Base-by-base conservation (phyloP, 2,888 invertebrate species). In the Ectobius pallidus region DNA sequence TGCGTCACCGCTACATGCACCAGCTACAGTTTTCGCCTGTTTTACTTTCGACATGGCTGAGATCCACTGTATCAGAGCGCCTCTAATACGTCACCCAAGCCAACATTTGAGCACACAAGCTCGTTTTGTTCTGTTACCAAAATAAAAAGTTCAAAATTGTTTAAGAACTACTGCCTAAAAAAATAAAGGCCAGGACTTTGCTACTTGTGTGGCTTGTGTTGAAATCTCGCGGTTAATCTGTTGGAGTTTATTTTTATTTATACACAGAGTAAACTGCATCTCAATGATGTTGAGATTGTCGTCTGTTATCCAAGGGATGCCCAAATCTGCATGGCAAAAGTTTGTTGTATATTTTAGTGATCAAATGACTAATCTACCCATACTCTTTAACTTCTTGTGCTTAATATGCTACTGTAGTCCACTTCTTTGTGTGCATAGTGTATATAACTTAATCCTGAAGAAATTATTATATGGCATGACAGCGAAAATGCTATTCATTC, bases 11-110 rank as follows among this genome's bases (percentile, higher is more conserved):
- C 58, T 58, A 30, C 27, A 55, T 55, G 25, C 55, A 55, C 27
- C 27, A 55, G 27, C 58, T 46, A 44, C 42, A 44, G 44, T 69
- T 61, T 61, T 58, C 72, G 72, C 44, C 30, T 69, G 69, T 72
- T 71, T 72, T 69, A 61, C 69, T 69, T 46, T 3, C 63, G 62
- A 34, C 63, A 72, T 52, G 72, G 39, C 69, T 72, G 39, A 52
- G 69, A 32, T 72, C 61, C 34, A n/a, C 55, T 44, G 63, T n/a
- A 65, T 44, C 18, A 34, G 58, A 30, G 30, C 58, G 58, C 58
- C 58, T 30, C 58, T 58, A 30, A 58, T 58, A 30, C 30, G 58
- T 30, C 58, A 58, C 30, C 30, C 58, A 27, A 25, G 6, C 52
- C 52, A 52, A 52, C 52, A 25, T 52, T 25, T 25, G 52, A 52